Percentiles rank a stretch among this genome's conserved stretches.
Conservation (phyloP, 2,797 vertebrate genomes). For the Rhabdomys pumilio region DNA sequence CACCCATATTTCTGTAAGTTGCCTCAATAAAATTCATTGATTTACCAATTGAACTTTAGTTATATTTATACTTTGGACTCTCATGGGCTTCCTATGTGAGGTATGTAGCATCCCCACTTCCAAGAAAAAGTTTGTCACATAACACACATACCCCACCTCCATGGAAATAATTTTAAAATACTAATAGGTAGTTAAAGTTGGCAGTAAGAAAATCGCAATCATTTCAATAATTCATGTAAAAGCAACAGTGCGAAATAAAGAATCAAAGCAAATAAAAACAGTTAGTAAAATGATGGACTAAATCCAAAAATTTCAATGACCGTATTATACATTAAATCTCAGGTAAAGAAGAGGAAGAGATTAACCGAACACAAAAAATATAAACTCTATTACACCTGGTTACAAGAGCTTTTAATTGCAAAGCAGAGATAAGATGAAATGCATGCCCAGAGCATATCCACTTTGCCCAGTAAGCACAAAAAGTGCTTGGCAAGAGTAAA, state of each 20-base stretch:
- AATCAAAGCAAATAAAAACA: not conserved
- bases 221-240: not conserved
- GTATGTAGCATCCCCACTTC: not conserved
- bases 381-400: not conserved
- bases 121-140: not conserved
- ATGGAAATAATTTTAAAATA: not conserved
- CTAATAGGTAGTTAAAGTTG: not conserved
- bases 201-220: not conserved
- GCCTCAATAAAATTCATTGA: not conserved
- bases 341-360: not conserved
- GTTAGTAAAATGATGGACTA: not conserved
- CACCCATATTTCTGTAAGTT: not conserved
- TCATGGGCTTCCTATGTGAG: not conserved
- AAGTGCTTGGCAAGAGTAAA: not conserved
- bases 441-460: rapidly evolving
- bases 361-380: not conserved
- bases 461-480: not conserved
- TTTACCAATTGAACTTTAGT: not conserved
- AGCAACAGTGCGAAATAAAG: not conserved
- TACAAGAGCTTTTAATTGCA: not conserved
- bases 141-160: too few species aligned
- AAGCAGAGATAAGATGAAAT: slow-evolving; percentile 17
- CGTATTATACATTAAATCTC: not conserved
- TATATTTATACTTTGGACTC: not conserved
- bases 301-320: not conserved